Percentiles rank a stretch among this genome's conserved stretches.
These are phyloP conservation scores for Acanthopleura granulata DNA, from an alignment of 2,888 invertebrate genomes.

Conservation along the genomic window DNA sequence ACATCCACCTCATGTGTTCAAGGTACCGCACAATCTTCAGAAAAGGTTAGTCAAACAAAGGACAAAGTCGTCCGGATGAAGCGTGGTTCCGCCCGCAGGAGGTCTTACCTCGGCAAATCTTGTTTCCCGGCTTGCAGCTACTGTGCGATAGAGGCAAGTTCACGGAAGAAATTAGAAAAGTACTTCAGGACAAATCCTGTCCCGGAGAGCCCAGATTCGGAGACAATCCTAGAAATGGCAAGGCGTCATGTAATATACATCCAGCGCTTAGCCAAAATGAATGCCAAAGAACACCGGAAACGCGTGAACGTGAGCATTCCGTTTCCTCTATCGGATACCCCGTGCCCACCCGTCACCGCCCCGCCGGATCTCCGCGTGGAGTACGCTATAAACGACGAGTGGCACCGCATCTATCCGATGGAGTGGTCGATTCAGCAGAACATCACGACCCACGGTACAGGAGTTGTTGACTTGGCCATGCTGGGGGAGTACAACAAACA, in stretches of 20 bases:
- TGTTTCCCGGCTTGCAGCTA: too few species aligned
- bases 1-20: too few species aligned
- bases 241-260: not conserved
- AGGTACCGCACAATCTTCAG: too few species aligned
- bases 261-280: not conserved
- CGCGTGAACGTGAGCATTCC: not conserved
- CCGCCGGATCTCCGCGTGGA: not conserved
- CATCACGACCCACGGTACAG: not conserved
- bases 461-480: not conserved
- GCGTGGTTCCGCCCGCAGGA: too few species aligned
- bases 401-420: not conserved
- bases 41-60: too few species aligned
- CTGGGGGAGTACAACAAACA: conserved; percentile 10
- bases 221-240: not conserved
- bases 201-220: not conserved
- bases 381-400: not conserved
- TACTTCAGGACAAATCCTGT: not conserved
- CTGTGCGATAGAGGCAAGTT: too few species aligned
- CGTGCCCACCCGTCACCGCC: not conserved
- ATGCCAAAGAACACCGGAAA: not conserved
- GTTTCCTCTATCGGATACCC: not conserved
- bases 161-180: too few species aligned
- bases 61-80: too few species aligned
- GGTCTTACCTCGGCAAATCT: too few species aligned
- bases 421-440: not conserved